Evolutionary conservation across 1,140 invertebrate genomes (phyloP), one percentile per base, ranked within the genome.

Genomic region (Drosophila asahinai): DNA sequence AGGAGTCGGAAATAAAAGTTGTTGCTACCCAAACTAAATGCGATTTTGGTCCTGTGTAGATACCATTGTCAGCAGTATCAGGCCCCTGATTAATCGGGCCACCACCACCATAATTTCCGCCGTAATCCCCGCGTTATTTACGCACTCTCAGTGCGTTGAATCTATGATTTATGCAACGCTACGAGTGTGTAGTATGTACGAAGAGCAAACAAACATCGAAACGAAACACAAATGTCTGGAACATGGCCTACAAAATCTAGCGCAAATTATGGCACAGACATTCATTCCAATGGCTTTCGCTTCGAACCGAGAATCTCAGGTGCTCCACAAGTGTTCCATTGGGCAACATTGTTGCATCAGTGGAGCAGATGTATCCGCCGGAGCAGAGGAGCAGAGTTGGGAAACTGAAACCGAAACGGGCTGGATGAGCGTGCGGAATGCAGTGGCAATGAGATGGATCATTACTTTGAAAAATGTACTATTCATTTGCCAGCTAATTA

Each of bases 241-340:
- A 36, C 43, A 75, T 75, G 75, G 75, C 75, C 75, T 77, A 77
- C 75, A 77, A 78, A 78, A 70, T 61, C 38, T 55, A 70, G 75
- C 64, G 45, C 75, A 78, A 77, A 78, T 76, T 78, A 61, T 77
- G 63, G 74, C 62, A 77, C 70, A 79, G 61, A 42, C 59, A 70
- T 58, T 55, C 42, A 71, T 60, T 49, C 22, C 25, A 63, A 63
- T 63, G 43, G 52, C 22, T 27, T 57, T 57, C 33, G n/a, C 22
- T 38, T 70, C 64, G n/a, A 72, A 17, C 49, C 33, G 67, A 68
- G 67, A 68, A 38, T 43, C 51, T 77, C 74, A 77, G 73, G 74
- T 77, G 52, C 33, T 48, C n/a, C 7, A 43, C 57, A 48, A 67
- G 64, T 63, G 71, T 52, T 73, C 17, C 8, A 51, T 73, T 60